Percentiles rank a stretch among this genome's conserved stretches.
Conservation (phyloP, 2,888 invertebrate species). For the Rugalucina vietnamica region DNA sequence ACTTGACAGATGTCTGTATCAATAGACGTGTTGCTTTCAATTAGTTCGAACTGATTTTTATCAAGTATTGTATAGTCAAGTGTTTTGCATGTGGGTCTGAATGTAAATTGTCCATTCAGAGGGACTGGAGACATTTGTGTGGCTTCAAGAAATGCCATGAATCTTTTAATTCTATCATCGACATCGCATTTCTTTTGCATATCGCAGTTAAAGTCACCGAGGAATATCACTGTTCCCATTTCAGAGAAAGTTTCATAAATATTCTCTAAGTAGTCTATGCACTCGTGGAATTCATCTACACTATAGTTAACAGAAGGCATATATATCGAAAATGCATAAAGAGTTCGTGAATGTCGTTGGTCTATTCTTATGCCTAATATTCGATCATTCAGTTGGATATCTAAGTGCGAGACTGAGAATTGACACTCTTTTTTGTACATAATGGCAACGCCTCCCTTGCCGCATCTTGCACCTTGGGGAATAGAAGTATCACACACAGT, state of each 20-base stretch:
- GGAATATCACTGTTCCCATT: neutral
- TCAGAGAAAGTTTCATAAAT: neutral
- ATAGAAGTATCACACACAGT: neutral
- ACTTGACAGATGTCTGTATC: neutral
- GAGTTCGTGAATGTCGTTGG: neutral
- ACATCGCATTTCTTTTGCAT: neutral
- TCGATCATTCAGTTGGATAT: neutral
- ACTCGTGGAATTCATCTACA: neutral
- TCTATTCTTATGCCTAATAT: slow-evolving; percentile 5
- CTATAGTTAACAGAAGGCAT: neutral
- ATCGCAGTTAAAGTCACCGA: neutral
- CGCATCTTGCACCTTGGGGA: neutral
- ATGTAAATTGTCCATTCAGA: neutral
- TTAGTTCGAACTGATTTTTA: neutral
- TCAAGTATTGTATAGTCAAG: neutral
- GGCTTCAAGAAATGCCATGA: neutral
- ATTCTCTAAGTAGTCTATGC: neutral
- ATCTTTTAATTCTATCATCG: neutral
- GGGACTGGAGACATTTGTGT: neutral
- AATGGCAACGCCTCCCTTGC: slow-evolving; percentile 1
- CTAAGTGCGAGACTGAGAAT: neutral
- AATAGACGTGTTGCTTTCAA: neutral
- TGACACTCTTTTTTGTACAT: neutral
- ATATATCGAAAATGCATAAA: slow-evolving; percentile 14
- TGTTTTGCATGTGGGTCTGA: neutral